phyloP scores from a whole-genome alignment of 2,113 vertebrate genomes.

The Beaufortia kweichowensis region DNA sequence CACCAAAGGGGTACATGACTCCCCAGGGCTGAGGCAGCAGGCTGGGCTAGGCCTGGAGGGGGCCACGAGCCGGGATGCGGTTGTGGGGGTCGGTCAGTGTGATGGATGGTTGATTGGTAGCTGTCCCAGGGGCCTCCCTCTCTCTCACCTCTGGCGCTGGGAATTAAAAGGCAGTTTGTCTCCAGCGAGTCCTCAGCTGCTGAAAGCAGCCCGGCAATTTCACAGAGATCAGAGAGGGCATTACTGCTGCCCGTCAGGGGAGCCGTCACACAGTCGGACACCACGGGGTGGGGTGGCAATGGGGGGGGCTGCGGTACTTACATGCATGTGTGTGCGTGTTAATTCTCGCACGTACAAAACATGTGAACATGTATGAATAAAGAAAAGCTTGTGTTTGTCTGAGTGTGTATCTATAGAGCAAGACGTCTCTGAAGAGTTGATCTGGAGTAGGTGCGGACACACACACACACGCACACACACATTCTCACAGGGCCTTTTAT shows the following conservation, averaged over 20 bases:
- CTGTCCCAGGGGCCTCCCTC: slow-evolving; percentile 76
- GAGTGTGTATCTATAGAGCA: neutral
- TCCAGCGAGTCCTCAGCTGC: slow-evolving; percentile 81
- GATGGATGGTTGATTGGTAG: slow-evolving; percentile 82
- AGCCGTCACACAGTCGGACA: slow-evolving; percentile 75
- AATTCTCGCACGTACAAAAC: slow-evolving; percentile 10
- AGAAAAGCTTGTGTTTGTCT: neutral
- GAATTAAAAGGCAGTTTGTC: slow-evolving; percentile 85
- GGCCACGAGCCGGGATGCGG: slow-evolving; percentile 30
- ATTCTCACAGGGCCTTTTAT: slow-evolving; percentile 39
- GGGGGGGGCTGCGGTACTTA: slow-evolving; percentile 13
- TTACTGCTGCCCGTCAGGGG: slow-evolving; percentile 80
- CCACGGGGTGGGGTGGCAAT: slow-evolving; percentile 59
- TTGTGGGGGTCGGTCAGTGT: slow-evolving; percentile 69
- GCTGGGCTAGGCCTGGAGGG: slow-evolving; percentile 19
- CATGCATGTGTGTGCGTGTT: slow-evolving; percentile 19
- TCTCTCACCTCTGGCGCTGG: slow-evolving; percentile 78
- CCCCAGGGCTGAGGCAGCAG: slow-evolving; percentile 30
- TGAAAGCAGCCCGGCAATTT: slow-evolving; percentile 77
- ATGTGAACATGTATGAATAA: neutral
- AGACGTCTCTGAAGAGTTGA: slow-evolving; percentile 13
- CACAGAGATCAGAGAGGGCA: slow-evolving; percentile 80
- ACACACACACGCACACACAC: slow-evolving; percentile 6
- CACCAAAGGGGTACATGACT: slow-evolving; percentile 56
- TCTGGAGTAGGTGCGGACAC: neutral